A percentile compares a stretch with the other conserved stretches of the same genome.
Evolutionary conservation across 2,113 vertebrate genomes (phyloP).

Genomic region (Calypte anna): DNA sequence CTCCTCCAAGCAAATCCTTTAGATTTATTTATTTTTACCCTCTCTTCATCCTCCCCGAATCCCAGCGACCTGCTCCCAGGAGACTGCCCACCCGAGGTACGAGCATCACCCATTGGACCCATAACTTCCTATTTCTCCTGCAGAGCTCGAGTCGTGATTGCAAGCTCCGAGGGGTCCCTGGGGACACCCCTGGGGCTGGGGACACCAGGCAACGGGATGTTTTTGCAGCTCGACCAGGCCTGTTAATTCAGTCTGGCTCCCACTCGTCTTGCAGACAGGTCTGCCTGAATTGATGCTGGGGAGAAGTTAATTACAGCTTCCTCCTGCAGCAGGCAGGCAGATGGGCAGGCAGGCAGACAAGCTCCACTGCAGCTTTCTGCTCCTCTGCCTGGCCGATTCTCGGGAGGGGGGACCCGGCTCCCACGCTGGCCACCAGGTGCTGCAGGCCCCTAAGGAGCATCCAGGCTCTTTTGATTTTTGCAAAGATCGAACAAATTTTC

Average conservation of each 20-base stretch:
- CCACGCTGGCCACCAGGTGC: background rate
- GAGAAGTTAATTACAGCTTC: conserved; percentile 58
- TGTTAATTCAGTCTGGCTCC: background rate
- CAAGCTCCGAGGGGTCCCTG: rapidly evolving
- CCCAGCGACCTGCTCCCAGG: background rate
- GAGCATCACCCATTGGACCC: background rate
- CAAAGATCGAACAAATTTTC: background rate
- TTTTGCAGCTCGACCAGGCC: background rate
- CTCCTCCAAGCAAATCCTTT: background rate
- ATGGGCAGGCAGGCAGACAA: background rate
- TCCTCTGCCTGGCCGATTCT: background rate
- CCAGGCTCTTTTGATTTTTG: background rate
- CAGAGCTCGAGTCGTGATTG: background rate
- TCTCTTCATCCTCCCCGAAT: background rate
- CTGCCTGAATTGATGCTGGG: background rate
- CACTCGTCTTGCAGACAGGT: background rate
- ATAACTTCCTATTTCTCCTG: background rate
- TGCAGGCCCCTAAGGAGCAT: background rate
- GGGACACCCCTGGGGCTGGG: background rate
- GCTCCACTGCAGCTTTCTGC: conserved; percentile 36
- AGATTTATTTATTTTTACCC: background rate
- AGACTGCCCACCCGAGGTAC: background rate
- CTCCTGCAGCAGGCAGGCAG: conserved; percentile 27
- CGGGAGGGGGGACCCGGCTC: too few species aligned
- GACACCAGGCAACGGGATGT: background rate